Percentiles rank a stretch among this genome's conserved stretches.
These are phyloP conservation scores for Ashinkailepas kermadecensis DNA, from an alignment of 2,888 invertebrate genomes.

Conservation along the genomic window DNA sequence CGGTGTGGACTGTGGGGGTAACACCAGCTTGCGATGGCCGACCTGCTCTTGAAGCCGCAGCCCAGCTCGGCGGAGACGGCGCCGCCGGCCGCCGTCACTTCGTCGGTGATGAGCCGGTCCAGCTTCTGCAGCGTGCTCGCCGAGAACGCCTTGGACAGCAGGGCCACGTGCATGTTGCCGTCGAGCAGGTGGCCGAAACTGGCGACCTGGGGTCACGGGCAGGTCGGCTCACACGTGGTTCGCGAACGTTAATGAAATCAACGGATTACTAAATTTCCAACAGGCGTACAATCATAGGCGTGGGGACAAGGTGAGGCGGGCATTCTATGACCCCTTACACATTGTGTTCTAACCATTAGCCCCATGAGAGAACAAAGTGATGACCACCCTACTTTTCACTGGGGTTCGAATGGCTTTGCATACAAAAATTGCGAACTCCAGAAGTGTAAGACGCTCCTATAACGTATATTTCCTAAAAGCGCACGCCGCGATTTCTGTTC, in stretches of 20 bases:
- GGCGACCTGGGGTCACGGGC: not conserved
- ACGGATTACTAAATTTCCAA: not conserved
- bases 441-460: no score
- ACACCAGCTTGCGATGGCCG: not conserved
- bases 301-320: not conserved
- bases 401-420: no score
- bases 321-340: not conserved
- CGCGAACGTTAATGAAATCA: not conserved
- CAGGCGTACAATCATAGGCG: not conserved
- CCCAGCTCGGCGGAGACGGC: slow-evolving; percentile 19
- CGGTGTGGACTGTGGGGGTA: no score
- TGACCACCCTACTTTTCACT: no score
- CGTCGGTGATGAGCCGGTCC: not conserved
- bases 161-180: slow-evolving; percentile 15
- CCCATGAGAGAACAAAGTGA: no score
- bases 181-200: slow-evolving; percentile 18
- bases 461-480: no score
- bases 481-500: no score
- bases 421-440: no score
- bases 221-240: no score
- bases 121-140: not conserved
- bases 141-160: not conserved
- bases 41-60: slow-evolving; percentile 36
- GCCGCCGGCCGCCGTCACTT: slow-evolving; percentile 11
- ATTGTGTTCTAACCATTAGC: not conserved